phyloP scores from a whole-genome alignment of 2,113 vertebrate genomes.

The Gymnorhina tibicen region DNA sequence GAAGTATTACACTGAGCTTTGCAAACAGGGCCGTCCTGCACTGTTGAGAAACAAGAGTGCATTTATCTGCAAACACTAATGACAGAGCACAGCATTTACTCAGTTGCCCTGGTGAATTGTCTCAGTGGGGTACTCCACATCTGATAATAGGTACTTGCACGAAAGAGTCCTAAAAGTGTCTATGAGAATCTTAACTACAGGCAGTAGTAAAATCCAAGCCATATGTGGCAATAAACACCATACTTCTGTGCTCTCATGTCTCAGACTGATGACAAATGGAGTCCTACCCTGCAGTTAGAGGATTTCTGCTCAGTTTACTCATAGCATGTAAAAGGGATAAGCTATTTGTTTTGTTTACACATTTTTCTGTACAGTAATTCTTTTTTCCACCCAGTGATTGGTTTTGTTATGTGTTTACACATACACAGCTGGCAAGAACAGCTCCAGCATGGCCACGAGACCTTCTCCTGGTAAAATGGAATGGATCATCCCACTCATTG shows the following conservation, averaged over 20 bases:
- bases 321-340: constrained; percentile 24
- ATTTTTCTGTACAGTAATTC: not conserved
- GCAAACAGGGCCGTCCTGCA: constrained; percentile 9
- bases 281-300: constrained; percentile 17
- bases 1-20: not conserved
- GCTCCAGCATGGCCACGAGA: constrained; percentile 82
- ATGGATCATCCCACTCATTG: constrained; percentile 95
- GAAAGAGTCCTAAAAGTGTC: not conserved
- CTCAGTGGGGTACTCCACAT: not conserved
- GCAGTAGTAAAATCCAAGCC: constrained; percentile 43
- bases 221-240: constrained; percentile 52
- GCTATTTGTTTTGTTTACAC: not conserved
- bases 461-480: constrained; percentile 87
- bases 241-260: constrained; percentile 39
- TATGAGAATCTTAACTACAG: constrained; percentile 33
- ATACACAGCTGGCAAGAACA: constrained; percentile 75
- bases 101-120: not conserved
- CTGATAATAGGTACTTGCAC: constrained; percentile 6
- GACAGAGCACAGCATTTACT: not conserved
- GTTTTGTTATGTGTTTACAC: constrained; percentile 32
- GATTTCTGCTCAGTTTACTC: constrained; percentile 37
- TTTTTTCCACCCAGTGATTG: not conserved
- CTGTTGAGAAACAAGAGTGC: not conserved
- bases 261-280: constrained; percentile 44
- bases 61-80: not conserved